Evolutionary conservation across 2,888 invertebrate genomes (phyloP), one percentile per base, ranked within the genome.

Genomic region (Spilosoma lubricipeda): DNA sequence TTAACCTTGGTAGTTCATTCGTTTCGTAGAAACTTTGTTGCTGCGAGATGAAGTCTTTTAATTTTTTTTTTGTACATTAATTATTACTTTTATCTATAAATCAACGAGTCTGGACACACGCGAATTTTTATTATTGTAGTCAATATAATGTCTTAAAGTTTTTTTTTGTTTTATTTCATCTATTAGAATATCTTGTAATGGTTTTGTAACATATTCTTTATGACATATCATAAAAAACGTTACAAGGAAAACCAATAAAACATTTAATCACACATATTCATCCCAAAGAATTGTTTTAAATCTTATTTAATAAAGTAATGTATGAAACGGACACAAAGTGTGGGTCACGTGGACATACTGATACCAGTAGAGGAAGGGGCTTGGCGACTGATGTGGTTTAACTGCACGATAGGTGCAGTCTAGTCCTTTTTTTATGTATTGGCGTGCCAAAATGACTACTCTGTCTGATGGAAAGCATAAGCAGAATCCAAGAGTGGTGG

Each of bases 1-100:
- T 36, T 72, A 64, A 72, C 76, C 72, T 73, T 72, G 48, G 63
- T 18, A 36, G 30, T 33, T 65, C 23, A 65, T 69, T 72, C 59
- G 20, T 71, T 68, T 68, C n/a, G 27, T 67, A 66, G 56, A 63
- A 72, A 48, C 30, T 67, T 64, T 67, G 68, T 64, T 30, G 27
- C 48, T 66, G 13, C 42, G 3, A 56, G 3, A 64, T 27, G 33
- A 73, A 56, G 13, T 45, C 36, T 33, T 0, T 71, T 15, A 63
- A 27, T 63, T 0, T 23, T 23, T 30, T 30, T 63, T 63, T 63
- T 56, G 52, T 11, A 11, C 23, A 63, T 63, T 27, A 59, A 27
- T 27, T 59, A 59, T 27, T 59, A 59, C 13, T 59, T 59, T 59
- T 59, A 59, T 15, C 27, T 59, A 4, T 59, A 59, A 27, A 56